Evolutionary conservation across 1,140 invertebrate species (phyloP), one percentile per base, ranked within the genome.

Genomic region (Rhopalosiphum maidis): DNA sequence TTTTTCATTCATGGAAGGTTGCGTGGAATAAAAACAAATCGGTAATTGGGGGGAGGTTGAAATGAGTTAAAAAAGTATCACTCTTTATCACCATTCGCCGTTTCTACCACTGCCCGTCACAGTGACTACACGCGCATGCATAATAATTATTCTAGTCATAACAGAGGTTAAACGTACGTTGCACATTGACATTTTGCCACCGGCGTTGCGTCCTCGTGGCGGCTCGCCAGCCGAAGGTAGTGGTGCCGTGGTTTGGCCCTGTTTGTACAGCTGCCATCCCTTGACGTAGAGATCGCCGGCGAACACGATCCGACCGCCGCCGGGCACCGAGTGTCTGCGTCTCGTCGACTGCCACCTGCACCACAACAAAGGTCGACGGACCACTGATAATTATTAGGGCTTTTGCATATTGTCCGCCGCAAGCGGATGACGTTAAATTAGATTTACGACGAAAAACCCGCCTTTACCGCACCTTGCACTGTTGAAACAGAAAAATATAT

Each of bases 211-310:
- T 9, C 48, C n/a, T 48, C 89, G 43, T 35, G 86, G 30, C 9
- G 46, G 30, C 82, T 94, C 87, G 22, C 92, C 83, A 30, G 83
- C 43, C 15, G 86, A 55, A 30, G 91, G 35, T 86, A 93, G 48
- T 1, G 87, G 87, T 23, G 94, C 83, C 15, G 94, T 94, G n/a
- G 91, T 93, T 48, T 94, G 94, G 30, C 94, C 91, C 51, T 94
- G 94, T 85, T 94, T 94, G 91, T 94, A 94, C 93, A 96, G 94
- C 94, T 95, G 95, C 95, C 95, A 96, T 77, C 95, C 94, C 90
- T 95, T 95, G 94, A 96, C 95, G 90, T 96, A 96, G 93, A 96
- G 95, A 94, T 96, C 95, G 25, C 95, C 95, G 5, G 95, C 95
- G 94, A 96, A 95, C 94, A 96, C 95, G 92, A 95, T 94, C 60